Evolutionary conservation across 1,140 invertebrate species (phyloP).

Genomic region (Bombus confusus): DNA sequence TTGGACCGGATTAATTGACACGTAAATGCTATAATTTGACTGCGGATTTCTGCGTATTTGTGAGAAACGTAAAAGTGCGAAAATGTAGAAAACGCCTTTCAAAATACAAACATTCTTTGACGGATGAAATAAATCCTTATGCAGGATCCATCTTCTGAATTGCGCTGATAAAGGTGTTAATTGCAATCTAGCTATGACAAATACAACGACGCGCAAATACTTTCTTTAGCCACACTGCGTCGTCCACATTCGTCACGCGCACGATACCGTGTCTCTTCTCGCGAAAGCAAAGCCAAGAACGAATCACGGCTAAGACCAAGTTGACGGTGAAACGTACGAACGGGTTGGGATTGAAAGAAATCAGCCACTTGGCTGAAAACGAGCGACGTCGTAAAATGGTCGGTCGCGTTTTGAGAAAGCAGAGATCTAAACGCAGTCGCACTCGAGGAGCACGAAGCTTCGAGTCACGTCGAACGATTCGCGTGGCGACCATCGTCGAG

Average conservation of each 20-base stretch:
- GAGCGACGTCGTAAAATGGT: not conserved
- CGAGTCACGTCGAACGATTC: not conserved
- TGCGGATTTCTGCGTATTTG: not conserved
- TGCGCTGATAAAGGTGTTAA: not conserved
- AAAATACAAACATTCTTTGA: not conserved
- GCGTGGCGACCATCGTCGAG: slow-evolving; percentile 2
- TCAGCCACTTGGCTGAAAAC: not conserved
- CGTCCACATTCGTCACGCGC: no score
- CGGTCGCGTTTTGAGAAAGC: not conserved
- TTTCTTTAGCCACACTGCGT: no score
- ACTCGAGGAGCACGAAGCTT: no score
- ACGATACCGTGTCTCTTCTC: no score
- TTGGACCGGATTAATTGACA: no score
- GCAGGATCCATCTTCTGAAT: no score
- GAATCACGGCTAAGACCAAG: not conserved
- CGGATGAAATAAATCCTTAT: fast-evolving
- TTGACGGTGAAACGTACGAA: not conserved
- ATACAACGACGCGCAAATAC: no score
- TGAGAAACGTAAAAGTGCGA: not conserved
- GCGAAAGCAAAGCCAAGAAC: no score
- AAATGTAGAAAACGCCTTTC: not conserved
- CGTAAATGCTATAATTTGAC: not conserved
- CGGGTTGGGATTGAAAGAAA: not conserved
- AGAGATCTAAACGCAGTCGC: not conserved
- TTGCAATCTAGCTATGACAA: not conserved